phyloP scores from a whole-genome alignment of 1,140 invertebrate species.

The Tetramorium parvispinum region DNA sequence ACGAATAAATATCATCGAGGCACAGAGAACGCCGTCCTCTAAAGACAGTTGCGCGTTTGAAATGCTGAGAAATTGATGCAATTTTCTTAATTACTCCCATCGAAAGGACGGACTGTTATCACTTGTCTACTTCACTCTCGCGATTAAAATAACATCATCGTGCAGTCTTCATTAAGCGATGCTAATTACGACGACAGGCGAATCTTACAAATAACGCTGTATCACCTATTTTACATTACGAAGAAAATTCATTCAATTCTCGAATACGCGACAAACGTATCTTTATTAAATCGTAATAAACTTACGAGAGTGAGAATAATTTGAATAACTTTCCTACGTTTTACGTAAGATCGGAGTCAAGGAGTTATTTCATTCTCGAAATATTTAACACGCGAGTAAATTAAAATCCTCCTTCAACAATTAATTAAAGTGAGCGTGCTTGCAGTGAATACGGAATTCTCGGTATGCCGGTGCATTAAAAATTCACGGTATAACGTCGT shows the following conservation, averaged over 20 bases:
- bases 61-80: constrained; percentile 54
- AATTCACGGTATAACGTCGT: constrained; percentile 39
- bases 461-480: constrained; percentile 57
- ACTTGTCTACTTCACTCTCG: constrained; percentile 40
- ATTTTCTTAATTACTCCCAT: constrained; percentile 61
- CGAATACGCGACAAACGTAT: constrained; percentile 27
- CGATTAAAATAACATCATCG: constrained; percentile 57
- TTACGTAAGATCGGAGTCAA: constrained; percentile 37
- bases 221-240: constrained; percentile 35
- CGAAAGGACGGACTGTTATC: constrained; percentile 40
- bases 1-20: constrained; percentile 51
- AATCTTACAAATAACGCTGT: constrained; percentile 37
- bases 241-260: constrained; percentile 41
- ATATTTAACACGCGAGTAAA: constrained; percentile 59
- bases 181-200: constrained; percentile 39
- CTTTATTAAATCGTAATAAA: constrained; percentile 50
- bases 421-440: constrained; percentile 54
- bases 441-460: constrained; percentile 57
- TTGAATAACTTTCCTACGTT: constrained; percentile 47
- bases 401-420: constrained; percentile 57
- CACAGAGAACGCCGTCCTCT: constrained; percentile 14
- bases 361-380: constrained; percentile 54
- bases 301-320: constrained; percentile 49
- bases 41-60: constrained; percentile 51
- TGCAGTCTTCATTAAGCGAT: constrained; percentile 53